phyloP scores from a whole-genome alignment of 2,888 invertebrate genomes.

The Himalopsyche kuldschensis region DNA sequence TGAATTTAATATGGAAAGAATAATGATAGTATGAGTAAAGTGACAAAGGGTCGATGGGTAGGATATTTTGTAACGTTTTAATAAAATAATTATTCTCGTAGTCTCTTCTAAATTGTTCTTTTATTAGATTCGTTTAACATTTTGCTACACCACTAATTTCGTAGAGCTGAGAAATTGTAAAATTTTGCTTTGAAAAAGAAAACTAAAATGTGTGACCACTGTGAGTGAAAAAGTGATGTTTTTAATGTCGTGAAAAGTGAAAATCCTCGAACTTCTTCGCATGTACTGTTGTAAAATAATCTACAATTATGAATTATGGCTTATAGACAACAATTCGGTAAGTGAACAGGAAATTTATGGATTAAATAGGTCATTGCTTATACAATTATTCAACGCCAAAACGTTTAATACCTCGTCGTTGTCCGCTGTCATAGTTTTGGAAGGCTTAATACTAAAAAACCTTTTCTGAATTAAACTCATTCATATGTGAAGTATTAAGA shows the following conservation, averaged over 20 bases:
- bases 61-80: not conserved
- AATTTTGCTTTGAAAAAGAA: not conserved
- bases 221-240: not conserved
- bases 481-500: no score
- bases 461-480: no score
- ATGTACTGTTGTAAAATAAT: not conserved
- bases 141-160: no score
- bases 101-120: not conserved
- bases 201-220: not conserved
- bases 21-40: not conserved
- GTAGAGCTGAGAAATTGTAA: not conserved
- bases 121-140: not conserved
- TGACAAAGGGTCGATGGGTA: not conserved
- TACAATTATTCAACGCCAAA: not conserved
- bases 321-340: not conserved
- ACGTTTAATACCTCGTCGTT: not conserved
- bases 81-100: not conserved
- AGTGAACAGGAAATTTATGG: not conserved
- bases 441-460: no score
- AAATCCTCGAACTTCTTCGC: not conserved
- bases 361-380: not conserved
- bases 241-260: not conserved
- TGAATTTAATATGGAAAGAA: not conserved
- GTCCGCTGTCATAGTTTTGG: not conserved
- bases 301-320: not conserved